These are phyloP conservation scores for Carabus problematicus DNA, from an alignment of 2,888 invertebrate species.

Conservation along the genomic window DNA sequence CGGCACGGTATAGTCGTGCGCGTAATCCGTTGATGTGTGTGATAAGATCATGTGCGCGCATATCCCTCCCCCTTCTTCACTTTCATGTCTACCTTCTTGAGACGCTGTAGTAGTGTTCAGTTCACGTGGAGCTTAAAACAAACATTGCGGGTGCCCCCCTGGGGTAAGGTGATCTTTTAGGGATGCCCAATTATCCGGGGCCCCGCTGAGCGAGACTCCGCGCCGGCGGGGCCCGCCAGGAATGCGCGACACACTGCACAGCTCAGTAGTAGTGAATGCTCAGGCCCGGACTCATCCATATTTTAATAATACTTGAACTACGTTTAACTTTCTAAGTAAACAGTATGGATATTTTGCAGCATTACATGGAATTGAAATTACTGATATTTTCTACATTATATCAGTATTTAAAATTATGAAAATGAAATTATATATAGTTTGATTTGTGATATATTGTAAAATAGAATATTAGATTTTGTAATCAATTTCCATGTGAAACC, in stretches of 20 bases:
- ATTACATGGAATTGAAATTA: too few relatives aligned
- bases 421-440: too few relatives aligned
- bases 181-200: constrained; percentile 55
- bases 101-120: not conserved
- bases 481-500: not conserved
- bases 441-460: too few relatives aligned
- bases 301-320: not conserved
- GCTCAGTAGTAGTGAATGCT: constrained; percentile 18
- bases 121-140: constrained; percentile 47
- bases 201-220: constrained; percentile 53
- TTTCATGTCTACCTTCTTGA: not conserved
- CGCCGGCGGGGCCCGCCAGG: constrained; percentile 51
- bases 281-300: constrained; percentile 28
- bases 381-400: too few relatives aligned
- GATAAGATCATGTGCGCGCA: constrained; percentile 29
- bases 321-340: not conserved
- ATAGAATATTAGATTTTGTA: too few relatives aligned
- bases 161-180: constrained; percentile 53
- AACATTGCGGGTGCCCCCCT: constrained; percentile 53
- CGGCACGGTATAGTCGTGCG: not conserved
- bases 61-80: constrained; percentile 15
- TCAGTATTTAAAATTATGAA: too few relatives aligned
- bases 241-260: constrained; percentile 25
- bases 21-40: constrained; percentile 16
- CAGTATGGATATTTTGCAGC: too few relatives aligned